These are phyloP conservation scores for Agrilus planipennis DNA, from an alignment of 1,140 invertebrate species.

Conservation along the genomic window DNA sequence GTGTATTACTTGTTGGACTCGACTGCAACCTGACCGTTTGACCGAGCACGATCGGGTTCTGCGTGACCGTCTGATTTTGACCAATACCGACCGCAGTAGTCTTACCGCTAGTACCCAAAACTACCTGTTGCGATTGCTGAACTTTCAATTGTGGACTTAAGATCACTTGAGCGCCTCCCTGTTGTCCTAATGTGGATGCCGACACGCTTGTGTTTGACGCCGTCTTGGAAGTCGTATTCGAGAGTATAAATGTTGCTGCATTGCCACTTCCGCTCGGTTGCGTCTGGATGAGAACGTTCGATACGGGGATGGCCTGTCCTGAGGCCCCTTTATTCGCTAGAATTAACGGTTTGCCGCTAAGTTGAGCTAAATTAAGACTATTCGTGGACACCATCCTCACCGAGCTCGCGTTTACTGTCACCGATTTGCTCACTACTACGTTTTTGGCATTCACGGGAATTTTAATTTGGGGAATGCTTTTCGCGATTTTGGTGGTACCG, in stretches of 20 bases:
- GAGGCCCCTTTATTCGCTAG: constrained; percentile 43
- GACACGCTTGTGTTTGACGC: constrained; percentile 10
- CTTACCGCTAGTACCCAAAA: constrained; percentile 17
- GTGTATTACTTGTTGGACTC: constrained; percentile 21
- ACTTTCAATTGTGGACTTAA: constrained; percentile 15
- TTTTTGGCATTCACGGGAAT: constrained; percentile 13
- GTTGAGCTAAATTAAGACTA: constrained; percentile 40
- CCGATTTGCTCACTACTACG: constrained; percentile 14
- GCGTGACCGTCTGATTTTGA: constrained; percentile 9
- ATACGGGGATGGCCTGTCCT: constrained; percentile 32
- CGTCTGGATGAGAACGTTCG: constrained; percentile 30
- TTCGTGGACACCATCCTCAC: constrained; percentile 43
- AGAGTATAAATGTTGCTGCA: constrained; percentile 22
- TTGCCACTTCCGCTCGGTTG: constrained; percentile 14
- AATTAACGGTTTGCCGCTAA: constrained; percentile 52
- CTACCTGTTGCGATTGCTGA: constrained; percentile 18
- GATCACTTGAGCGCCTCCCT: constrained; percentile 20
- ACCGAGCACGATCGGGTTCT: constrained; percentile 32
- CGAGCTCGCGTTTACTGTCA: constrained; percentile 17
- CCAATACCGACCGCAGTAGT: constrained; percentile 4
- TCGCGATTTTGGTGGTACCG: constrained; percentile 26
- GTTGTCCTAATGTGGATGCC: constrained; percentile 12
- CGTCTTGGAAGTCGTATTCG: constrained; percentile 25
- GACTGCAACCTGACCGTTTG: constrained; percentile 29
- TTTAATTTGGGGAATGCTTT: constrained; percentile 26